These are phyloP conservation scores for Podarcis siculus DNA, from an alignment of 2,797 vertebrate genomes.

Conservation along the genomic window DNA sequence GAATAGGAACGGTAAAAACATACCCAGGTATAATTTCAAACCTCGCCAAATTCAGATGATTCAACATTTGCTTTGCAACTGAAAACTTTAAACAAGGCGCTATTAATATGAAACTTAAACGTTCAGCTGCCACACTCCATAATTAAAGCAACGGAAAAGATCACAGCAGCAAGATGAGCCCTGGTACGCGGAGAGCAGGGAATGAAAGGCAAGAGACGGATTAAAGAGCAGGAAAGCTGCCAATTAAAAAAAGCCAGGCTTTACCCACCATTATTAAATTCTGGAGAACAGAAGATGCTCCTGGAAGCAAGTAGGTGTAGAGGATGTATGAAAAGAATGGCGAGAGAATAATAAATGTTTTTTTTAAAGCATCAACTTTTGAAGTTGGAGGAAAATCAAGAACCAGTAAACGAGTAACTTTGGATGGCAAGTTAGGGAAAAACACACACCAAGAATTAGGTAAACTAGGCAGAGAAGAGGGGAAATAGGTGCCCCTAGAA, in stretches of 20 bases:
- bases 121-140: conserved; percentile 40
- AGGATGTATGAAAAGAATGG: background rate
- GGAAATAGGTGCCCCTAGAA: background rate
- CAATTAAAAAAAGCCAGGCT: conserved; percentile 43
- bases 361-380: conserved; percentile 22
- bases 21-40: conserved; percentile 71
- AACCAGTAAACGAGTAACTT: background rate
- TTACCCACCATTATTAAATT: conserved; percentile 37
- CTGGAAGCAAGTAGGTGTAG: background rate
- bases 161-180: conserved; percentile 57
- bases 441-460: background rate
- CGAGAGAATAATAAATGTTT: conserved; percentile 25
- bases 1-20: conserved; percentile 61
- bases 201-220: conserved; percentile 3
- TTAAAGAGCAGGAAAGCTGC: conserved; percentile 31
- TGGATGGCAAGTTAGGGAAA: background rate
- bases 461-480: background rate
- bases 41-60: conserved; percentile 63
- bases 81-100: conserved; percentile 29
- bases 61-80: conserved; percentile 60
- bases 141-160: conserved; percentile 61
- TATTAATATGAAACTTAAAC: conserved; percentile 50
- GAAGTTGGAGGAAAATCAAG: background rate
- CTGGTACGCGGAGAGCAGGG: conserved; percentile 21
- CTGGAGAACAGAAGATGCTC: conserved; percentile 13